A percentile compares a stretch with the other conserved stretches of the same genome.
These are phyloP conservation scores for Nothocercus julius DNA, from an alignment of 2,113 vertebrate species.

Conservation along the genomic window DNA sequence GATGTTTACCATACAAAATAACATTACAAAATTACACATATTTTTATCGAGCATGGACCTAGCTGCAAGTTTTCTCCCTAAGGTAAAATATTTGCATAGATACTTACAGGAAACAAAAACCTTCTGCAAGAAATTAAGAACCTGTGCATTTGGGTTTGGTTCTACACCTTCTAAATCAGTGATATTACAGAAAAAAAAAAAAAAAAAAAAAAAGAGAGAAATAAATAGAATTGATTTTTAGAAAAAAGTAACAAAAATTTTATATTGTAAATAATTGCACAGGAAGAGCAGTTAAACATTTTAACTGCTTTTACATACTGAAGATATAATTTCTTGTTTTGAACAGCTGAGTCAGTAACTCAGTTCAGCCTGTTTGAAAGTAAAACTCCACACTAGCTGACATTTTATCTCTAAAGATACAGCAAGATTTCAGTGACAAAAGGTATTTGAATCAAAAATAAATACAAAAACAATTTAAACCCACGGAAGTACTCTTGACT, in stretches of 20 bases:
- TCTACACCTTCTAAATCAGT: neutral
- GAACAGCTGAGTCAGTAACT: neutral
- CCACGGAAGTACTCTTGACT: neutral
- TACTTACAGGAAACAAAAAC: neutral
- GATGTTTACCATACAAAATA: neutral
- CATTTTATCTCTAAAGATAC: neutral
- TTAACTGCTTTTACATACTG: neutral
- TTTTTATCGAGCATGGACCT: neutral
- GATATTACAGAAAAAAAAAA: neutral
- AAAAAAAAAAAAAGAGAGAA: neutral
- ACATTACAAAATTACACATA: neutral
- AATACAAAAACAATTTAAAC: neutral
- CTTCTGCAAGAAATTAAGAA: neutral
- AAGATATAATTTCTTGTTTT: neutral
- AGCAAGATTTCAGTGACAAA: neutral
- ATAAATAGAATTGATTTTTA: neutral
- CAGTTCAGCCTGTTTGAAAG: neutral
- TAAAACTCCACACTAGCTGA: neutral
- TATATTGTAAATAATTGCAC: neutral
- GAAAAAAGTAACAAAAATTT: neutral
- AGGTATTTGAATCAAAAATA: neutral
- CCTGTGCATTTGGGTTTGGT: neutral
- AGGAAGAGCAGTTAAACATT: neutral
- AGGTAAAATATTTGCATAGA: fast-evolving
- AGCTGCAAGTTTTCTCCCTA: neutral